Evolutionary conservation across 2,113 vertebrate genomes (phyloP).

Genomic region (Nycticryphes semicollaris): DNA sequence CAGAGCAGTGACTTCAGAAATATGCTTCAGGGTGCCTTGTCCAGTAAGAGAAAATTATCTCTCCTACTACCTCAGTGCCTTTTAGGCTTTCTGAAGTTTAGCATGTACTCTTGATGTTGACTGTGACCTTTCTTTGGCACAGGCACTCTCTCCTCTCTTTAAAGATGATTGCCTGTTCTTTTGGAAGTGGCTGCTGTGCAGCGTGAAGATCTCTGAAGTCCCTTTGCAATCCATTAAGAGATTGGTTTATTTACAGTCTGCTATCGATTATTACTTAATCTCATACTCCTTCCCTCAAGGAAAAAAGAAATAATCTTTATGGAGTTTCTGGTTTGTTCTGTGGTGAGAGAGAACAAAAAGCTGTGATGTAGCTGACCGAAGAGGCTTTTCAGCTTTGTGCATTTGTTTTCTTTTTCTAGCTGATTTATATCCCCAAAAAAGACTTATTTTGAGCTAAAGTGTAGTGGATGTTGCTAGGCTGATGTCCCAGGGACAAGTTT

Average conservation of each 20-base stretch:
- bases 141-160: background rate
- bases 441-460: background rate
- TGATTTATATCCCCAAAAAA: background rate
- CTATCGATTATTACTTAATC: slow-evolving; percentile 52
- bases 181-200: background rate
- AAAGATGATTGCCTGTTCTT: background rate
- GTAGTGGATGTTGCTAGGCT: background rate
- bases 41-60: background rate
- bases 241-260: slow-evolving; percentile 28
- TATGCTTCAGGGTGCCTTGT: background rate
- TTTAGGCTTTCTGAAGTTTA: background rate
- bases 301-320: slow-evolving; percentile 5
- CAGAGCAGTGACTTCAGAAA: background rate
- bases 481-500: background rate
- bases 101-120: background rate
- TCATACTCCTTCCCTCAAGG: background rate
- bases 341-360: background rate
- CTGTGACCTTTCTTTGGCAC: background rate
- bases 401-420: background rate
- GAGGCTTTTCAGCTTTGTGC: background rate
- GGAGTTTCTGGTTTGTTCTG: background rate
- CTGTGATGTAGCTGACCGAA: background rate
- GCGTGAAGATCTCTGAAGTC: background rate
- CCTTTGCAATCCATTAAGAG: background rate
- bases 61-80: background rate